Evolutionary conservation across 2,888 invertebrate genomes (phyloP), one percentile per base, ranked within the genome.

Genomic region (Galerucella nymphaeae): DNA sequence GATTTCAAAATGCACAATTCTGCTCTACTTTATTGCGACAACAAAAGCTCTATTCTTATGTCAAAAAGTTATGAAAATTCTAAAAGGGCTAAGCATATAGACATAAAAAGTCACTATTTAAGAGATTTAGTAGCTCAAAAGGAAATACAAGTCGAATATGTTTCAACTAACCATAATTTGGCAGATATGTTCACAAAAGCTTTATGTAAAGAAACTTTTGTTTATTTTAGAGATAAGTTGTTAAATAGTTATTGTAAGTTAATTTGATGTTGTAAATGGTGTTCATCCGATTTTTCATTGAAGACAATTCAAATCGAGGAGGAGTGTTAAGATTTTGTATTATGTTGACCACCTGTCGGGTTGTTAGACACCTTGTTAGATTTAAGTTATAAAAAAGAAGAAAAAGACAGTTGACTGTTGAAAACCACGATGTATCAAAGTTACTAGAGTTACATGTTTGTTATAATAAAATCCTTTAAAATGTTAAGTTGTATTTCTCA

Each of bases 231-330:
- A 59, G 38, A 30, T 59, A 59, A 59, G 59, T 59, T 38, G 41
- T n/a, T 14, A 59, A 38, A 59, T 59, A 59, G 20, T 14, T 59
- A 23, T 1, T 23, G 23, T 59, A 20, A 30, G 59, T 59, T 23
- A 59, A 30, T 59, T 23, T 30, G 6, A 59, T 20, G 11, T 10
- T 42, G 41, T 38, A 38, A 23, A 23, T 57, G 11, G 4, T 20
- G 18, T 57, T 20, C n/a, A 57, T 57, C 13, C 57, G 61, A 61
- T 61, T 30, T 61, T 61, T 23, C 41, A 14, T 14, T 30, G 8
- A 61, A 61, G 41, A n/a, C 16, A 61, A 61, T 38, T 57, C 57
- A 57, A 57, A n/a, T 57, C 57, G 57, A 57, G 57, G 16, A 57
- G n/a, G 38, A 61, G 38, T 61, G 41, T 61, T 38, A 61, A 5